Evolutionary conservation across 2,888 invertebrate species (phyloP), one percentile per base, ranked within the genome.

Genomic region (Mythimna lalbum): DNA sequence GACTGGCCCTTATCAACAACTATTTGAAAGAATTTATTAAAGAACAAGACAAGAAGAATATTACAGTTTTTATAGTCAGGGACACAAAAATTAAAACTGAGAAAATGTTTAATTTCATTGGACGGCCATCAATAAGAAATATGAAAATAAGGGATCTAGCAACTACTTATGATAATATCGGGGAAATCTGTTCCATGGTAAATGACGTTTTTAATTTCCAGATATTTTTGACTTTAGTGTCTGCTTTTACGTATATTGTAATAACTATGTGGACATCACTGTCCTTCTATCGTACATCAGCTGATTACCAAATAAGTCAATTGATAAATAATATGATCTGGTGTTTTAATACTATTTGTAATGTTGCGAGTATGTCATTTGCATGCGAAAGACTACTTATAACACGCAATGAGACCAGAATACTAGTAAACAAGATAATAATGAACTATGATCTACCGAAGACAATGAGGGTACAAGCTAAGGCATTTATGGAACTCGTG

Each of bases 391-490:
- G 75, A 31, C 68, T 94, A 17, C 84, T 87, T 36, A 57, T 81
- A 19, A 84, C 87, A 9, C 88, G 92, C 10, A 89, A 88, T 17
- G 75, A 82, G 17, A 92, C 92, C 0, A 92, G 89, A 76, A 79
- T 89, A 31, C 80, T 93, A 47, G 88, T 94, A 9, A 93, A 93
- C 69, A 91, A 93, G 72, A 75, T 94, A 3, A 90, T 94, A 47
- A 93, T 93, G 90, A 90, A 92, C 77, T 94, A 94, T 63, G 87
- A 89, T 23, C 83, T 93, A 10, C 92, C 93, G 4, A 89, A 87
- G 66, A 81, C 78, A 0, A 90, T 92, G 87, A 86, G 93, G 61
- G 81, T 89, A 10, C 92, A 93, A 84, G 92, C 93, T 3, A 94
- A 94, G 80, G 90, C 90, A 2, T 94, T 94, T 62, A 90, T 92